Evolutionary conservation across 2,797 vertebrate species (phyloP).

Genomic region (Psittacula derbiana): DNA sequence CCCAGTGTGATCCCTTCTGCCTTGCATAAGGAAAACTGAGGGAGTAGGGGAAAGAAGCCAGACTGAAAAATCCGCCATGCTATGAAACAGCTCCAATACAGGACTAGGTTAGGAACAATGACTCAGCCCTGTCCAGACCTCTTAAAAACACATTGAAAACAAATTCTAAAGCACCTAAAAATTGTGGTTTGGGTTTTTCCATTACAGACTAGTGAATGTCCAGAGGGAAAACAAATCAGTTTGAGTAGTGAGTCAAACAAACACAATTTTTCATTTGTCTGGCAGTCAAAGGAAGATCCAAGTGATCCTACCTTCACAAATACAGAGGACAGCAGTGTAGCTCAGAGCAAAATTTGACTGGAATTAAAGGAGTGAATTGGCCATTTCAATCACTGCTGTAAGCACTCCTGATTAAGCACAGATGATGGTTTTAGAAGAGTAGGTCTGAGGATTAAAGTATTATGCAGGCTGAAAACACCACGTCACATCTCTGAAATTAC

Average conservation of each 20-base stretch:
- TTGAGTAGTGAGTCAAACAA: background rate
- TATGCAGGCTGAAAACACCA: constrained; percentile 3
- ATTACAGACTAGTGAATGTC: background rate
- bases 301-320: background rate
- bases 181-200: background rate
- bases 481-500: constrained; percentile 9
- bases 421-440: constrained; percentile 1
- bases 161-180: background rate
- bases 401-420: background rate
- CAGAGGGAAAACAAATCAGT: background rate
- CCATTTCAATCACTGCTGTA: background rate
- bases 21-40: background rate
- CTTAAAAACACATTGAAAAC: background rate
- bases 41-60: background rate
- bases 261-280: background rate
- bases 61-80: background rate
- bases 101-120: background rate
- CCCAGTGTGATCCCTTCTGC: background rate
- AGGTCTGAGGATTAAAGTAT: constrained; percentile 39
- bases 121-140: background rate
- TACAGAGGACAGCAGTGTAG: background rate
- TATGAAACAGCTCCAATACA: rapidly evolving
- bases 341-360: background rate
- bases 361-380: background rate
- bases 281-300: background rate